Conservation (phyloP, 2,797 vertebrate species). For the Meda fulgida region DNA sequence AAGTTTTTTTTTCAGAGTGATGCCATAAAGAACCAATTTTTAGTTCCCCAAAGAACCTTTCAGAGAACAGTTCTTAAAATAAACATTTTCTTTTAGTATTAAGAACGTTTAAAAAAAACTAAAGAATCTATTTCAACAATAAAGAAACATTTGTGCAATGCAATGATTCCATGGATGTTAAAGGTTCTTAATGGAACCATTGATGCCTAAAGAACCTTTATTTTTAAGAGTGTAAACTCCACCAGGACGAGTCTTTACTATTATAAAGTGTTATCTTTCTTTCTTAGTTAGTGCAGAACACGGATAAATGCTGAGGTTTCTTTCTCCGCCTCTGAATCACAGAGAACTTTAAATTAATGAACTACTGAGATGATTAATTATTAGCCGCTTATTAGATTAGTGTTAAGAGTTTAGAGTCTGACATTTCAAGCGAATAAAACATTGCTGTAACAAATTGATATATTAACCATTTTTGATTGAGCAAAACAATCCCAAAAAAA, state of each 20-base stretch:
- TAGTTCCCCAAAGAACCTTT: too few relatives aligned
- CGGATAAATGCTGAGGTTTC: neutral
- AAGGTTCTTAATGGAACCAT: neutral
- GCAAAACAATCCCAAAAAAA: neutral
- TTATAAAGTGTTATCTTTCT: slow-evolving; percentile 3
- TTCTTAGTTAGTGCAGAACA: neutral
- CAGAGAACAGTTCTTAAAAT: too few relatives aligned
- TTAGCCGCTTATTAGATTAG: slow-evolving; percentile 16
- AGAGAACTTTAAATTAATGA: slow-evolving; percentile 30
- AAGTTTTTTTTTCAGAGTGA: too few relatives aligned
- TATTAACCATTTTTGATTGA: slow-evolving; percentile 1
- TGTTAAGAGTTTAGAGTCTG: slow-evolving; percentile 9
- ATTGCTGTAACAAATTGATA: neutral
- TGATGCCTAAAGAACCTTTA: neutral
- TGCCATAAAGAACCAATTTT: too few relatives aligned
- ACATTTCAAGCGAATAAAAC: slow-evolving; percentile 16
- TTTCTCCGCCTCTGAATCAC: neutral
- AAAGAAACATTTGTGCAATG: too few relatives aligned
- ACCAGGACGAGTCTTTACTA: neutral
- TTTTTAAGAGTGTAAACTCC: neutral
- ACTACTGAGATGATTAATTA: slow-evolving; percentile 20
- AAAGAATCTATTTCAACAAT: too few relatives aligned
- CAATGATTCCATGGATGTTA: too few relatives aligned
- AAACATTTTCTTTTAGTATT: too few relatives aligned
- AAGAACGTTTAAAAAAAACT: too few relatives aligned